Percentiles rank a stretch among this genome's conserved stretches.
Evolutionary conservation across 2,888 invertebrate species (phyloP).

Genomic region (Branchipolynoe longqiensis): DNA sequence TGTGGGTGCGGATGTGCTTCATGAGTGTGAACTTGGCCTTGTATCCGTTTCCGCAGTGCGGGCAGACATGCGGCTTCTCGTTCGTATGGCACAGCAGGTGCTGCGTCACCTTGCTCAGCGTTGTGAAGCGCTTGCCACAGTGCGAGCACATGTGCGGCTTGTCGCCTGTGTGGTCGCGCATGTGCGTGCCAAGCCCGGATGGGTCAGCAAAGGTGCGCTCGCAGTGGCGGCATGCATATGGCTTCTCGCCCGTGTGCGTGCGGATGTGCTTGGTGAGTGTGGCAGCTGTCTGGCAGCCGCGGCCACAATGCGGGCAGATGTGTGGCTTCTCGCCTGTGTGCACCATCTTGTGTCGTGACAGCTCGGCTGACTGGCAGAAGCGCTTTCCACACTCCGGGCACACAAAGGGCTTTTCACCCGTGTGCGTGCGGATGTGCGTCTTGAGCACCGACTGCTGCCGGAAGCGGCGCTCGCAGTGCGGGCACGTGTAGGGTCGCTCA

Average conservation of each 20-base stretch:
- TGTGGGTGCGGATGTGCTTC: background rate
- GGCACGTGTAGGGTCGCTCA: conserved; percentile 5
- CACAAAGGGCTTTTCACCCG: conserved; percentile 9
- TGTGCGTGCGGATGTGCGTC: background rate
- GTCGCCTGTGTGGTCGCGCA: background rate
- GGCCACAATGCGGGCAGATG: background rate
- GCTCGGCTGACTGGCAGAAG: background rate
- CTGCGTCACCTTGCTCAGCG: background rate
- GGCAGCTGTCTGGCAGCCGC: background rate
- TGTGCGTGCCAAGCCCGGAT: too few species aligned
- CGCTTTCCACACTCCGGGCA: conserved; percentile 19
- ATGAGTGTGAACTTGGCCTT: background rate
- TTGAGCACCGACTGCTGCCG: background rate
- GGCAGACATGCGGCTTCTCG: background rate
- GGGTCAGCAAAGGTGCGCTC: too few species aligned
- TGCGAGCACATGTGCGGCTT: background rate
- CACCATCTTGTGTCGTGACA: background rate
- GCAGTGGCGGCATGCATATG: too few species aligned
- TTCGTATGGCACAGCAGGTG: background rate
- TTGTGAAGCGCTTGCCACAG: background rate
- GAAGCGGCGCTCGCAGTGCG: background rate
- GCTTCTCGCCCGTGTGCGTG: too few species aligned
- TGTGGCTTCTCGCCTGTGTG: conserved; percentile 28
- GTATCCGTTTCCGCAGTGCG: background rate
- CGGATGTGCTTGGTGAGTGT: background rate